These are phyloP conservation scores for Stigmatopora nigra DNA, from an alignment of 2,113 vertebrate species.

Conservation along the genomic window DNA sequence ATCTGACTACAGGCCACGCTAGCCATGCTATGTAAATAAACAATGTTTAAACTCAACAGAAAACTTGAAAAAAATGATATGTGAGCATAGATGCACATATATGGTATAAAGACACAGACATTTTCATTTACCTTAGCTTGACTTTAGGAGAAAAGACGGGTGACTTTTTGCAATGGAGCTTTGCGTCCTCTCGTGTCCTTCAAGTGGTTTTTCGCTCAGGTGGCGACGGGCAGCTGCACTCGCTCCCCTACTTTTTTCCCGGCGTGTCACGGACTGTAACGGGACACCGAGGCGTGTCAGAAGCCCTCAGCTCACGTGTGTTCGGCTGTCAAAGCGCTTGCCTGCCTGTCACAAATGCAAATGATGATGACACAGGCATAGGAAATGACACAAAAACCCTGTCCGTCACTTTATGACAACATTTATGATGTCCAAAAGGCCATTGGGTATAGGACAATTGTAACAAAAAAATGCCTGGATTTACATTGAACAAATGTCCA, in stretches of 20 bases:
- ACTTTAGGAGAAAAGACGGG: conserved; percentile 1
- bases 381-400: too few species aligned
- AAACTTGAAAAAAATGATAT: conserved; percentile 18
- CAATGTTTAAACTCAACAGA: background rate
- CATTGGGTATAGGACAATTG: background rate
- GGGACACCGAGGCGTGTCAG: conserved; percentile 56
- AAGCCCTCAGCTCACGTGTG: conserved; percentile 24
- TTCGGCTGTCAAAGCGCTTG: conserved; percentile 6
- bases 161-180: background rate
- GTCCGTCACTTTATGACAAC: background rate
- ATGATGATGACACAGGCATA: background rate
- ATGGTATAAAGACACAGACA: conserved; percentile 58
- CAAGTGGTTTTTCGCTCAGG: conserved; percentile 44
- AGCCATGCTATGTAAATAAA: too few species aligned
- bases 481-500: too few species aligned
- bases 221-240: conserved; percentile 32
- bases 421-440: background rate
- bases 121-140: background rate
- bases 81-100: conserved; percentile 26
- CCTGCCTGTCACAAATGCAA: background rate
- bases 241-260: conserved; percentile 3
- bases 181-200: conserved; percentile 52
- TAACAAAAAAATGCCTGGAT: too few species aligned
- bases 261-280: conserved; percentile 45
- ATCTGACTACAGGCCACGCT: conserved; percentile 26